Evolutionary conservation across 1,140 invertebrate genomes (phyloP).

Genomic region (Saccostrea cuccullata): DNA sequence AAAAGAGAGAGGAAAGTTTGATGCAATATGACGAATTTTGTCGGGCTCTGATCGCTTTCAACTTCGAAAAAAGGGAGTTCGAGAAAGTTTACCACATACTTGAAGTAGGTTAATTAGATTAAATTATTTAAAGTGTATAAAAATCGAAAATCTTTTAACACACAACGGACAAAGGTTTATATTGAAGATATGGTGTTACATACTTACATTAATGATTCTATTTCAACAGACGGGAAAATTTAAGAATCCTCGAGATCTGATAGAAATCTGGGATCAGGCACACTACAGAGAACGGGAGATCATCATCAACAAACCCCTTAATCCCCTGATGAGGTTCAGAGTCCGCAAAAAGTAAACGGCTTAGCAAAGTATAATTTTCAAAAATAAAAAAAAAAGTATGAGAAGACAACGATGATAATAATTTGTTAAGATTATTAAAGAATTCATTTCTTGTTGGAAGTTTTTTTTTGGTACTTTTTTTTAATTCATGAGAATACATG

Average conservation of each 20-base stretch:
- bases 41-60: conserved; percentile 46
- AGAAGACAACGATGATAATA: too few relatives aligned
- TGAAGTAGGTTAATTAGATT: conserved; percentile 40
- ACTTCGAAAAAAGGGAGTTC: conserved; percentile 48
- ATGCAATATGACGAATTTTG: conserved; percentile 47
- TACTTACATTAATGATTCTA: not conserved
- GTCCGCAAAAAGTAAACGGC: conserved; percentile 55
- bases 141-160: not conserved
- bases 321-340: conserved; percentile 54
- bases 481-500: too few relatives aligned
- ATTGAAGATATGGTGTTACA: not conserved
- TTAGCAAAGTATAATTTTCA: too few relatives aligned
- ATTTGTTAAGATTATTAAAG: too few relatives aligned
- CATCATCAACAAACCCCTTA: conserved; percentile 42
- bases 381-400: too few relatives aligned
- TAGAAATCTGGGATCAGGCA: conserved; percentile 58
- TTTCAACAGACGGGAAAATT: conserved; percentile 51
- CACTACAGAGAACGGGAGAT: conserved; percentile 56
- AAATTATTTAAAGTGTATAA: not conserved
- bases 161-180: not conserved
- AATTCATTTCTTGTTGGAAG: too few relatives aligned
- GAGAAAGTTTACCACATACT: conserved; percentile 40
- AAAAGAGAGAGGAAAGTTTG: conserved; percentile 29
- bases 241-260: conserved; percentile 27
- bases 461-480: too few relatives aligned